Percentiles rank a stretch among this genome's conserved stretches.
phyloP scores from a whole-genome alignment of 2,797 vertebrate species.

The Thamnophis elegans region DNA sequence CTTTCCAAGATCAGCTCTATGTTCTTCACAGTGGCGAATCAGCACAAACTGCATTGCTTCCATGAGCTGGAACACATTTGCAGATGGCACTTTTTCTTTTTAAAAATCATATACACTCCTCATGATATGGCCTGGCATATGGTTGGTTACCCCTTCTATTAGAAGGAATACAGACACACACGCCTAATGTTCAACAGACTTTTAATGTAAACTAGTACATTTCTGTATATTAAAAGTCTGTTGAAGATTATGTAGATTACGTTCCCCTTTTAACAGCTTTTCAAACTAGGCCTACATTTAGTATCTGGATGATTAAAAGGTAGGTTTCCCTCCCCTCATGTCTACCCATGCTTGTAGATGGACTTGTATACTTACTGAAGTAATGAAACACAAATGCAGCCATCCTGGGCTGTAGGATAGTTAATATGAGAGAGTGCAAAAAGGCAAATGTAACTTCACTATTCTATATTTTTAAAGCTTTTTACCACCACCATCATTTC shows the following conservation, averaged over 20 bases:
- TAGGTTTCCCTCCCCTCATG: neutral
- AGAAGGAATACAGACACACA: neutral
- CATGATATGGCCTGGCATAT: neutral
- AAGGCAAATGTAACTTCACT: neutral
- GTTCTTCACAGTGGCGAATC: neutral
- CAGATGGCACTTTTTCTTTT: neutral
- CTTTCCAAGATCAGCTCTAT: neutral
- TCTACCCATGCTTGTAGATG: neutral
- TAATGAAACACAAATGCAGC: neutral
- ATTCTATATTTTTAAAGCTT: neutral
- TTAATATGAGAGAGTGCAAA: neutral
- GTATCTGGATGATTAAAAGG: neutral
- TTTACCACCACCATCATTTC: neutral
- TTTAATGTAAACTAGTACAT: neutral
- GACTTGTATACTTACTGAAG: neutral
- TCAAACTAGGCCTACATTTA: neutral
- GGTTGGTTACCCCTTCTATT: neutral
- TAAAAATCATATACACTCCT: neutral
- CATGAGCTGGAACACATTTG: neutral
- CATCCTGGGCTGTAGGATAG: neutral
- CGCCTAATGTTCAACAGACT: neutral
- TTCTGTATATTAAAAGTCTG: neutral
- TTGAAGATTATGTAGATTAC: neutral
- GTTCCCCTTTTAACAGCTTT: neutral
- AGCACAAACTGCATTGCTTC: neutral